Evolutionary conservation across 2,888 invertebrate genomes (phyloP).

Genomic region (Thumatha senex): DNA sequence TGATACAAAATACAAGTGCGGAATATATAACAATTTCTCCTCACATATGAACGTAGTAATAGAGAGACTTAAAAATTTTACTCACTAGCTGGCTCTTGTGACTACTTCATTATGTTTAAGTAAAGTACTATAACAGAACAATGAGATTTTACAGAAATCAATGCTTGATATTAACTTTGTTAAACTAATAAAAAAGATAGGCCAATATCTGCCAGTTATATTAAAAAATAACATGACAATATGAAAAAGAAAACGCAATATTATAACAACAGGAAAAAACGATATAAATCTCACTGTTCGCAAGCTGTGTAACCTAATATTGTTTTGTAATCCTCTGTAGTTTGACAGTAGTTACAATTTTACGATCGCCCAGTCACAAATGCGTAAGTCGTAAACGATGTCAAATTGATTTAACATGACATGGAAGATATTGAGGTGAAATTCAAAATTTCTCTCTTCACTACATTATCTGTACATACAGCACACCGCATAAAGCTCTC

Average conservation of each 20-base stretch:
- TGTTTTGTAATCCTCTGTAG: conserved; percentile 35
- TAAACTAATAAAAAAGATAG: too few species aligned
- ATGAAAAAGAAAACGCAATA: conserved; percentile 33
- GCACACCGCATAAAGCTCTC: conserved; percentile 77
- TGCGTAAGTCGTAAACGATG: conserved; percentile 52
- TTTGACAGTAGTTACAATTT: conserved; percentile 44
- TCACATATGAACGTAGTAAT: not conserved
- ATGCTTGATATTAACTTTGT: too few species aligned
- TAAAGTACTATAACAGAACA: too few species aligned
- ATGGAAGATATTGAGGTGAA: conserved; percentile 68
- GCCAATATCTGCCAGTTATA: conserved; percentile 7
- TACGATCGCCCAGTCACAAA: conserved; percentile 55
- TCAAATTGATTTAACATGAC: conserved; percentile 53
- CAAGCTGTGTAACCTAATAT: conserved; percentile 35
- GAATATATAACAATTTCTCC: conserved; percentile 6
- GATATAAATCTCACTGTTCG: conserved; percentile 21
- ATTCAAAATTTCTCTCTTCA: conserved; percentile 75
- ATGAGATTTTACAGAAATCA: too few species aligned
- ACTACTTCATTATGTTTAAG: too few species aligned
- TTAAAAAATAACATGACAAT: conserved; percentile 32
- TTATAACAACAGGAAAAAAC: conserved; percentile 22
- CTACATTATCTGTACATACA: conserved; percentile 70
- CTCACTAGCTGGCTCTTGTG: not conserved
- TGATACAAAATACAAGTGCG: conserved; percentile 2
- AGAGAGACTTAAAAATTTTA: not conserved